These are phyloP conservation scores for Beroe forskalii DNA, from an alignment of 37 sponge, comb jelly and placozoan species.

Conservation along the genomic window DNA sequence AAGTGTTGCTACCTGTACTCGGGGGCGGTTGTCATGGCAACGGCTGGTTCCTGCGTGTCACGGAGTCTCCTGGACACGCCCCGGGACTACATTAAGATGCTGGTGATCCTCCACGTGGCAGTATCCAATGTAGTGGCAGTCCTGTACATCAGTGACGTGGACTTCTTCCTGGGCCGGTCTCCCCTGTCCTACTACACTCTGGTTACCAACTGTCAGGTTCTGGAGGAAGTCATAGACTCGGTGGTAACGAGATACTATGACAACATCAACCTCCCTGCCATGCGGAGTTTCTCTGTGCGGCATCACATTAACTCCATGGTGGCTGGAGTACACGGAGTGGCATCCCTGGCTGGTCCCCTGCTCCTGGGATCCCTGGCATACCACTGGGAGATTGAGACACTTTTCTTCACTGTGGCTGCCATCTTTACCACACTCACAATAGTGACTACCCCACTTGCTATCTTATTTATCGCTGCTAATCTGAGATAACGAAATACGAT, in stretches of 20 bases:
- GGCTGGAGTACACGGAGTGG: constrained; percentile 20
- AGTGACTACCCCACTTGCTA: constrained; percentile 28
- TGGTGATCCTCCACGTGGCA: not conserved
- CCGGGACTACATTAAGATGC: not conserved
- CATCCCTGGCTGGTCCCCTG: not conserved
- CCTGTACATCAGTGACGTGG: constrained; percentile 6
- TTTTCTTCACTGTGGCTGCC: constrained; percentile 43
- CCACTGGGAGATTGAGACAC: constrained; percentile 5
- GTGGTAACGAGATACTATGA: constrained; percentile 42
- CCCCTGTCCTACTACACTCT: constrained; percentile 29
- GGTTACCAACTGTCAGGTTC: not conserved
- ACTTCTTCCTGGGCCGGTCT: not conserved
- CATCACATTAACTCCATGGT: constrained; percentile 44
- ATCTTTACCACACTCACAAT: constrained; percentile 45
- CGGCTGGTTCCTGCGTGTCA: not conserved
- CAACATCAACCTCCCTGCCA: constrained; percentile 1
- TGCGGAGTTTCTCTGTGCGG: constrained; percentile 31
- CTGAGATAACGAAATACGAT: constrained; percentile 1
- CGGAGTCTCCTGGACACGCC: not conserved
- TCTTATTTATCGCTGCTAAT: constrained; percentile 14
- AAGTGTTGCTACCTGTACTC: constrained; percentile 6
- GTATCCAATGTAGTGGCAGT: not conserved
- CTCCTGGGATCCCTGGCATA: not conserved
- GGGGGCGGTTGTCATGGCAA: constrained; percentile 6
- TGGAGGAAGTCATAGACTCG: constrained; percentile 22